Evolutionary conservation across 2,888 invertebrate genomes (phyloP).

Genomic region (Hypena proboscidalis): DNA sequence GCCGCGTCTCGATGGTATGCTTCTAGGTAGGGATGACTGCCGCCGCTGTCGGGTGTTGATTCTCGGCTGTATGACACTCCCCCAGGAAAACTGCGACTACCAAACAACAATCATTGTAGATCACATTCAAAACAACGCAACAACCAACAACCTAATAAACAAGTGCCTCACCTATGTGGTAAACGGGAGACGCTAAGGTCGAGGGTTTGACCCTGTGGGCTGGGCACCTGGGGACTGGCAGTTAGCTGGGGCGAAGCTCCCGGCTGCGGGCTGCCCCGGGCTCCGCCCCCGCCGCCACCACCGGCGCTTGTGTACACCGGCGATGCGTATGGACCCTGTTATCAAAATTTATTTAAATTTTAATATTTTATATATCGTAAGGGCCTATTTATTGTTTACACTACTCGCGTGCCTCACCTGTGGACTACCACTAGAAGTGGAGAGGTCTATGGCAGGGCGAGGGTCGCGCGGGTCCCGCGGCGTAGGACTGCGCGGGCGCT

Average conservation of each 20-base stretch:
- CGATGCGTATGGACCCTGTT: constrained; percentile 90
- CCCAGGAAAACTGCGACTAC: constrained; percentile 87
- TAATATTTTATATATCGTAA: constrained; percentile 24
- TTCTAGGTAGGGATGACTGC: constrained; percentile 93
- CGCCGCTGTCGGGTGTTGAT: constrained; percentile 95
- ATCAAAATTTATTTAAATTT: constrained; percentile 63
- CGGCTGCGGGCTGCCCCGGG: constrained; percentile 92
- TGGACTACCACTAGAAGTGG: constrained; percentile 95
- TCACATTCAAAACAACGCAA: constrained; percentile 12
- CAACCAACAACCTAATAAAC: constrained; percentile 26
- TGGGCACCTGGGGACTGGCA: constrained; percentile 95
- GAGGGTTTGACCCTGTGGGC: constrained; percentile 95
- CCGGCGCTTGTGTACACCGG: constrained; percentile 92
- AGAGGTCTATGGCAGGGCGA: constrained; percentile 93
- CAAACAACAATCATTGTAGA: constrained; percentile 44
- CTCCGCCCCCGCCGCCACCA: constrained; percentile 88
- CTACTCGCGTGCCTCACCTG: constrained; percentile 85
- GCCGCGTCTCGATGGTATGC: constrained; percentile 93
- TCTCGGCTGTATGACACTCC: constrained; percentile 92
- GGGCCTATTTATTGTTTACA: constrained; percentile 33
- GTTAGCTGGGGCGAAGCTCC: constrained; percentile 93
- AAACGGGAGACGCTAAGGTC: constrained; percentile 95
- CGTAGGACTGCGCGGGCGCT: constrained; percentile 90
- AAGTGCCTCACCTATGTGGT: constrained; percentile 91
- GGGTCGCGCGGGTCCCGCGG: constrained; percentile 91